These are phyloP conservation scores for Zingel zingel DNA, from an alignment of 2,113 vertebrate species.

Conservation along the genomic window DNA sequence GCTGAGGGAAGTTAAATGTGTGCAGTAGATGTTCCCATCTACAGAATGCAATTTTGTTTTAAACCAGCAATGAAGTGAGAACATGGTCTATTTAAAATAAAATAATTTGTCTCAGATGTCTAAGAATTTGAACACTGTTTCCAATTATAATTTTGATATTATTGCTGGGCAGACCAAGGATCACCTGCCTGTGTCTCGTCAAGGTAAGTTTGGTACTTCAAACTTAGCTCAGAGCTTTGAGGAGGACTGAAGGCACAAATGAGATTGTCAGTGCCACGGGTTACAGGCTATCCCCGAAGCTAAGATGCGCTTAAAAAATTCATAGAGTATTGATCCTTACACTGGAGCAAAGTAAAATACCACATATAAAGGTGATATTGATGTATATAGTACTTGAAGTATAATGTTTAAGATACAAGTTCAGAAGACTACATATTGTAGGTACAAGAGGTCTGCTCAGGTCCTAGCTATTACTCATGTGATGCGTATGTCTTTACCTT, in stretches of 20 bases:
- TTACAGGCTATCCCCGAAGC: slow-evolving; percentile 58
- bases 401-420: slow-evolving; percentile 63
- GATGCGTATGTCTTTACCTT: slow-evolving; percentile 16
- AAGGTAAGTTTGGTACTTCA: slow-evolving; percentile 52
- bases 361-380: slow-evolving; percentile 76
- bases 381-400: slow-evolving; percentile 62
- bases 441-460: slow-evolving; percentile 14
- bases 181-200: slow-evolving; percentile 24
- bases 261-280: slow-evolving; percentile 62
- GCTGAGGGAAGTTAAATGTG: slow-evolving; percentile 24
- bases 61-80: background rate
- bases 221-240: slow-evolving; percentile 42
- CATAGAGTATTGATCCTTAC: slow-evolving; percentile 84
- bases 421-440: slow-evolving; percentile 36
- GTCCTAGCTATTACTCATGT: slow-evolving; percentile 22
- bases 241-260: slow-evolving; percentile 62
- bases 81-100: background rate
- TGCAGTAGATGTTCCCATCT: background rate
- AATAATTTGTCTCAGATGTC: background rate
- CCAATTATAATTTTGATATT: slow-evolving; percentile 13
- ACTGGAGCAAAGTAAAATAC: slow-evolving; percentile 76
- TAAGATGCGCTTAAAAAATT: slow-evolving; percentile 80
- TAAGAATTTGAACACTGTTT: slow-evolving; percentile 1
- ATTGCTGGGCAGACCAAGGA: background rate
- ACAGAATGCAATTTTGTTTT: slow-evolving; percentile 37